A percentile compares a stretch with the other conserved stretches of the same genome.
Evolutionary conservation across 2,888 invertebrate genomes (phyloP).

Genomic region (Anthrax anthrax): DNA sequence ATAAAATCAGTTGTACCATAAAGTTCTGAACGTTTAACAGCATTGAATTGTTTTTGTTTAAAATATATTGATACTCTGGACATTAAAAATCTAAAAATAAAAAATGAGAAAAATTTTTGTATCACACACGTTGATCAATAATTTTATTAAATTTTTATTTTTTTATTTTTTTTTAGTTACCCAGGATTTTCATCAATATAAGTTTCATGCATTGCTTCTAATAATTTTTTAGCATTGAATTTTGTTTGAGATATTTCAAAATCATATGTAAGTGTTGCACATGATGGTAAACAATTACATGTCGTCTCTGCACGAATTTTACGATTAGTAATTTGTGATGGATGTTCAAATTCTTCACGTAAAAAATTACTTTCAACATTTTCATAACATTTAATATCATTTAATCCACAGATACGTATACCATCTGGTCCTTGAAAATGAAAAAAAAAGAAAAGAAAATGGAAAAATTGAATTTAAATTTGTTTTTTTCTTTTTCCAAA

Average conservation of each 20-base stretch:
- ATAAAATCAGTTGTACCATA: slow-evolving; percentile 53
- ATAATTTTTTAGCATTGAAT: slow-evolving; percentile 17
- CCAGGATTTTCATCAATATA: slow-evolving; percentile 16
- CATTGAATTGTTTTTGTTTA: slow-evolving; percentile 55
- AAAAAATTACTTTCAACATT: slow-evolving; percentile 27
- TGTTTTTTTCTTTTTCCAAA: too few relatives aligned
- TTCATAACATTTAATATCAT: slow-evolving; percentile 25
- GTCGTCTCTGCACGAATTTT: slow-evolving; percentile 25
- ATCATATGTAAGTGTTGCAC: slow-evolving; percentile 27
- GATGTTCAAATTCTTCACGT: slow-evolving; percentile 27
- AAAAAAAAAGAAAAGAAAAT: not conserved
- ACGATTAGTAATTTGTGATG: slow-evolving; percentile 18
- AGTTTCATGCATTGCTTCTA: slow-evolving; percentile 1
- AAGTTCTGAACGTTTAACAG: slow-evolving; percentile 48
- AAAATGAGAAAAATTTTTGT: too few relatives aligned
- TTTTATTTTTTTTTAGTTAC: too few relatives aligned
- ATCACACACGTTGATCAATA: too few relatives aligned
- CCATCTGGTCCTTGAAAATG: slow-evolving; percentile 20
- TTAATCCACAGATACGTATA: slow-evolving; percentile 31
- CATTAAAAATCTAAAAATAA: slow-evolving; percentile 36
- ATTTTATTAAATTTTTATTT: not conserved
- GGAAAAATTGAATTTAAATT: too few relatives aligned
- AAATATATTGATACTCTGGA: slow-evolving; percentile 52
- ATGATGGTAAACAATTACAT: slow-evolving; percentile 29
- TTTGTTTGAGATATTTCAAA: slow-evolving; percentile 29